phyloP scores from a whole-genome alignment of 1,140 invertebrate species.

The Pseudomyrmex gracilis region DNA sequence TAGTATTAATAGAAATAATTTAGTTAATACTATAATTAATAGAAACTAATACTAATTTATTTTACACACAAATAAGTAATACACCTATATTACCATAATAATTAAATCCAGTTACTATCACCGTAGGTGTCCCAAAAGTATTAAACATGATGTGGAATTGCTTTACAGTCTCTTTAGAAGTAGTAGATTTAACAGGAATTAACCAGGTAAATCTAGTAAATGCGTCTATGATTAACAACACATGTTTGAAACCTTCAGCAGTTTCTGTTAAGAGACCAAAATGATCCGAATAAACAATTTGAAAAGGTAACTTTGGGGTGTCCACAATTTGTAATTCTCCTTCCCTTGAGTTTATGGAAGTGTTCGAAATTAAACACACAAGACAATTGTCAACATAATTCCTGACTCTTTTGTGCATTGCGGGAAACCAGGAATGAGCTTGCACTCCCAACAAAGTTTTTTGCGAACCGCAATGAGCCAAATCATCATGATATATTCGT shows the following conservation, averaged over 20 bases:
- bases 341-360: not conserved
- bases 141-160: not conserved
- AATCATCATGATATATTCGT: not conserved
- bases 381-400: not conserved
- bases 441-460: not conserved
- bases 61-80: too few species aligned
- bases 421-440: not conserved
- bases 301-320: not conserved
- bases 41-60: too few species aligned
- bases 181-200: not conserved
- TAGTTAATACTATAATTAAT: too few species aligned
- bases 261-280: not conserved
- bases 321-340: not conserved
- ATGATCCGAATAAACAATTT: not conserved
- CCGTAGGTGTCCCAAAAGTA: not conserved
- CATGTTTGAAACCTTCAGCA: not conserved
- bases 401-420: not conserved
- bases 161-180: not conserved
- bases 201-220: conserved; percentile 3
- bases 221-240: not conserved
- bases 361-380: not conserved
- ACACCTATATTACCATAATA: too few species aligned
- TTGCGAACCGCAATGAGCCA: not conserved
- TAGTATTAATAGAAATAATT: too few species aligned
- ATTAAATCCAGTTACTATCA: not conserved